A percentile compares a stretch with the other conserved stretches of the same genome.
Conservation (phyloP, 2,888 invertebrate species). For the Zhuqinia jingwanae region DNA sequence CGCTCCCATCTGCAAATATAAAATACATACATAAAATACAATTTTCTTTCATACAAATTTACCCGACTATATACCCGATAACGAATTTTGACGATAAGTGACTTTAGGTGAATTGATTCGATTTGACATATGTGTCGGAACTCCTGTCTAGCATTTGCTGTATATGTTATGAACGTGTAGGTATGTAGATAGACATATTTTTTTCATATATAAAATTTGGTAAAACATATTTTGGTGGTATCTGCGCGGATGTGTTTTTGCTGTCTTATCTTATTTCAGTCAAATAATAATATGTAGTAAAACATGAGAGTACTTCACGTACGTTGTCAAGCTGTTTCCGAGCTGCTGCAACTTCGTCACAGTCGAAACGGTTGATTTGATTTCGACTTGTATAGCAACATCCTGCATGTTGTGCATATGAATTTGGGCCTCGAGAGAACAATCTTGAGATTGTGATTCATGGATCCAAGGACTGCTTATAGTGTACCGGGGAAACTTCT, state of each 20-base stretch:
- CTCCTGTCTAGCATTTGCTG: too few species aligned
- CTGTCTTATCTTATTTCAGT: background rate
- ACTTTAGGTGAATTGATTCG: slow-evolving; percentile 19
- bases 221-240: too few species aligned
- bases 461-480: slow-evolving; percentile 81
- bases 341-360: slow-evolving; percentile 80
- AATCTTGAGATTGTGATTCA: slow-evolving; percentile 81
- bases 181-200: too few species aligned
- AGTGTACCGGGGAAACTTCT: slow-evolving; percentile 78
- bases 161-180: too few species aligned
- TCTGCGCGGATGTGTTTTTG: background rate
- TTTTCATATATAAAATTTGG: too few species aligned
- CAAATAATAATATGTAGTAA: background rate
- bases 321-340: slow-evolving; percentile 82
- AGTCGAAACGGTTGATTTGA: slow-evolving; percentile 81
- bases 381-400: slow-evolving; percentile 82
- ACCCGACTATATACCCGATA: background rate
- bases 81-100: slow-evolving; percentile 22
- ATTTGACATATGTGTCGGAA: background rate
- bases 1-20: slow-evolving; percentile 82
- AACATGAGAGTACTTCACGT: slow-evolving; percentile 76
- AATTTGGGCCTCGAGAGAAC: slow-evolving; percentile 81
- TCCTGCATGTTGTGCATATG: slow-evolving; percentile 82
- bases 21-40: background rate
- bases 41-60: slow-evolving; percentile 11